Base-by-base conservation (phyloP, 2,888 invertebrate species). In the Hypomecis punctinalis region DNA sequence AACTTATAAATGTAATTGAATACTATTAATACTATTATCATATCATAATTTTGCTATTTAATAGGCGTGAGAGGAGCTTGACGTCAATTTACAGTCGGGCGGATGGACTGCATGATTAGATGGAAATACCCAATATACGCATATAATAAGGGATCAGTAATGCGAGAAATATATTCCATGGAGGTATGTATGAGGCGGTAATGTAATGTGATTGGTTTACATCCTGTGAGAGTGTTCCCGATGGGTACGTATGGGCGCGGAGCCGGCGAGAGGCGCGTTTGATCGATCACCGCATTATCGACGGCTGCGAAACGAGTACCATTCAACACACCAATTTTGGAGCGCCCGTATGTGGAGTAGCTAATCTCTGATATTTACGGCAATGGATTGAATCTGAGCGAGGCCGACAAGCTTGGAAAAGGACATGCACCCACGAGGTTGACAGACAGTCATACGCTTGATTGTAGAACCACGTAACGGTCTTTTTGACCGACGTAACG, bases 261-360 rank as follows among this genome's bases (percentile, higher is more conserved):
- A 58, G 63, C 49, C 46, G 49, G 51, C 13, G 46, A 51, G 78
- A 75, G 79, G 72, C 72, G 71, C 71, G 70, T 68, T 75, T 83
- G 84, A 85, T 83, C 77, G 82, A 85, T 83, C 79, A 72, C 75
- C 71, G 74, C 67, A 79, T 79, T 81, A 76, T 74, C 72, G 76
- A 72, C 70, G 63, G 61, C 69, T 66, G 68, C 71, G 70, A 72
- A 70, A 71, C 70, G 71, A 68, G 67, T 70, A 69, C 67, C 71
- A 71, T 69, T 66, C 70, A 74, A 68, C 68, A 67, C 68, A 70
- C 70, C 35, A 33, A 39, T 56, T 46, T 39, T 51, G 13, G 37
- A 51, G 36, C 35, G 13, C 10, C 53, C 47, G 11, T 42, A 56
- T 39, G 13, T 9, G 11, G 35, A 57, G 57, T 47, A 47, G 1